Evolutionary conservation across 2,888 invertebrate genomes (phyloP).

Genomic region (Himalopsyche kuldschensis): DNA sequence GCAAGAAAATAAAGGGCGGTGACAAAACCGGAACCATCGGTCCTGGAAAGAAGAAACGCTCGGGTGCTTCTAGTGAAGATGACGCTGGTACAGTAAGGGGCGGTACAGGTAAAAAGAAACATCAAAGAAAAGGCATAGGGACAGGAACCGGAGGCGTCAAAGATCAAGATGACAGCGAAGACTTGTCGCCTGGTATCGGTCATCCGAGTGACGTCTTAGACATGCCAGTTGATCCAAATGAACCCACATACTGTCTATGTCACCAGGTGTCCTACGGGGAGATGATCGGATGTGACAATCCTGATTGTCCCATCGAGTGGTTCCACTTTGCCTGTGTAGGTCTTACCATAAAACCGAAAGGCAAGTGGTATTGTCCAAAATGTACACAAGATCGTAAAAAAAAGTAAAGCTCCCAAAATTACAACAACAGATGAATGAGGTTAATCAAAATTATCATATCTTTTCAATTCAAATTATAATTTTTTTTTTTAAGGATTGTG

Average conservation of each 20-base stretch:
- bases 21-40: constrained; percentile 41
- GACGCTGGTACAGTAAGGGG: constrained; percentile 52
- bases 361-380: constrained; percentile 95
- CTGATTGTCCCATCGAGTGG: constrained; percentile 89
- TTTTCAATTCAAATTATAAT: background rate
- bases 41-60: constrained; percentile 58
- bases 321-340: constrained; percentile 95
- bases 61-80: constrained; percentile 59
- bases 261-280: constrained; percentile 95
- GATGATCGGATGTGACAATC: constrained; percentile 97
- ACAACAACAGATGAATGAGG: background rate
- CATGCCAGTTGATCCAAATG: constrained; percentile 95
- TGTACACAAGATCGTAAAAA: constrained; percentile 82
- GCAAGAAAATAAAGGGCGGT: constrained; percentile 54
- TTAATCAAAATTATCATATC: background rate
- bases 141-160: constrained; percentile 27
- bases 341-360: constrained; percentile 88
- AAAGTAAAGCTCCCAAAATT: constrained; percentile 1
- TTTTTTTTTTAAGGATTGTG: background rate
- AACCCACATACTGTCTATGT: constrained; percentile 97
- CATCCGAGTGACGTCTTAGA: constrained; percentile 89
- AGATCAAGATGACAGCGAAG: constrained; percentile 47
- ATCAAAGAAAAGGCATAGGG: constrained; percentile 19
- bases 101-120: constrained; percentile 46
- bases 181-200: constrained; percentile 61